These are phyloP conservation scores for Tichodroma muraria DNA, from an alignment of 2,113 vertebrate species.

Conservation along the genomic window DNA sequence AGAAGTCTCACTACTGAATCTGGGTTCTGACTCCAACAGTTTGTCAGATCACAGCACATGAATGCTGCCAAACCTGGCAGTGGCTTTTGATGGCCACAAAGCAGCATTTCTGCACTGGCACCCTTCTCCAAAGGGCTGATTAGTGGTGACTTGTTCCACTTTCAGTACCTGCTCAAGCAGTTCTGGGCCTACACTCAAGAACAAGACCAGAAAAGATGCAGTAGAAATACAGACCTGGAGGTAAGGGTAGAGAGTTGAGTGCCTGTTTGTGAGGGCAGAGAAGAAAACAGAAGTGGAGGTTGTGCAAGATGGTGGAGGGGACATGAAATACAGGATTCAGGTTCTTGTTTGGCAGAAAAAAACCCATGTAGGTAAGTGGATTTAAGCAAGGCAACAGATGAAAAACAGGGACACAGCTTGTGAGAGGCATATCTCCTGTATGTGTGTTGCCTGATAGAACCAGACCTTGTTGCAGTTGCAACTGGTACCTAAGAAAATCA, in stretches of 20 bases:
- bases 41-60: not conserved
- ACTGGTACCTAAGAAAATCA: not conserved
- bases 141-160: not conserved
- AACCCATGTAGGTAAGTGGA: rapidly evolving
- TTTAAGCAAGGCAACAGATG: not conserved
- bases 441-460: not conserved
- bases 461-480: not conserved
- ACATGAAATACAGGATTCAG: not conserved
- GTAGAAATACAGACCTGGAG: not conserved
- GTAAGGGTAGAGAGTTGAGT: not conserved
- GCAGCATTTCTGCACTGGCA: not conserved
- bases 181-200: not conserved
- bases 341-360: not conserved
- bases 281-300: not conserved
- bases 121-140: not conserved
- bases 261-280: not conserved
- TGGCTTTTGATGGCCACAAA: not conserved
- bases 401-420: not conserved
- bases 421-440: not conserved
- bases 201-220: not conserved
- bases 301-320: not conserved
- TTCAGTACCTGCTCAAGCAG: not conserved
- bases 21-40: not conserved
- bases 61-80: not conserved
- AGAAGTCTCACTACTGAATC: not conserved